phyloP scores from a whole-genome alignment of 2,888 invertebrate genomes.

The Amiota communis region DNA sequence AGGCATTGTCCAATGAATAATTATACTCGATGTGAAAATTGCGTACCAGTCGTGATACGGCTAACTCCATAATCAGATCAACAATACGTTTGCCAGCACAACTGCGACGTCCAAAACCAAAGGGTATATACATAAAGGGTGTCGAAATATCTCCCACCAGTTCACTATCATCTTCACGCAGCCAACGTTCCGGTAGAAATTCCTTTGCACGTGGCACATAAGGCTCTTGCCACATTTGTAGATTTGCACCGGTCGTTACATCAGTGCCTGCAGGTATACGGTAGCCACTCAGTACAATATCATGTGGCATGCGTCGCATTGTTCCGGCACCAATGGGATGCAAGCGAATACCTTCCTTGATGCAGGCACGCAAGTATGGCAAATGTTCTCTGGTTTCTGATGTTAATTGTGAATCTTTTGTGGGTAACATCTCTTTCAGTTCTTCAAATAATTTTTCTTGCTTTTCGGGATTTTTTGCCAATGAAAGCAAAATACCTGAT shows the following conservation, averaged over 20 bases:
- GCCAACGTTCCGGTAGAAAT: constrained; percentile 86
- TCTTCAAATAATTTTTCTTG: constrained; percentile 79
- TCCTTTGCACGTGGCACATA: constrained; percentile 78
- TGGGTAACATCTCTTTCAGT: constrained; percentile 72
- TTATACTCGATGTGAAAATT: constrained; percentile 73
- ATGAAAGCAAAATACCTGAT: constrained; percentile 76
- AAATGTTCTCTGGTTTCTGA: constrained; percentile 73
- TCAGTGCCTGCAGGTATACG: constrained; percentile 79
- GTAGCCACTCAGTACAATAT: constrained; percentile 79
- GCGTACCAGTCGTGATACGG: constrained; percentile 73
- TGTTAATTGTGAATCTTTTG: constrained; percentile 71
- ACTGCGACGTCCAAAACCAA: constrained; percentile 73
- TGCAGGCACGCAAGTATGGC: constrained; percentile 81
- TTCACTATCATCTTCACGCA: constrained; percentile 61
- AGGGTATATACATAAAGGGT: constrained; percentile 68
- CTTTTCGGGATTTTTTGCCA: constrained; percentile 78
- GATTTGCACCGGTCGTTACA: constrained; percentile 80
- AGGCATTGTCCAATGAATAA: constrained; percentile 68
- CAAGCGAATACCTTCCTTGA: constrained; percentile 82
- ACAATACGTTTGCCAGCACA: constrained; percentile 84
- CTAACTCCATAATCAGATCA: constrained; percentile 79
- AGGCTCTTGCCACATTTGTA: constrained; percentile 78
- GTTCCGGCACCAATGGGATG: constrained; percentile 78
- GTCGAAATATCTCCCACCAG: constrained; percentile 51
- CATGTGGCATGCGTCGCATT: constrained; percentile 75